A percentile compares a stretch with the other conserved stretches of the same genome.
phyloP scores from a whole-genome alignment of 2,113 vertebrate genomes.

The Pituophis catenifer region DNA sequence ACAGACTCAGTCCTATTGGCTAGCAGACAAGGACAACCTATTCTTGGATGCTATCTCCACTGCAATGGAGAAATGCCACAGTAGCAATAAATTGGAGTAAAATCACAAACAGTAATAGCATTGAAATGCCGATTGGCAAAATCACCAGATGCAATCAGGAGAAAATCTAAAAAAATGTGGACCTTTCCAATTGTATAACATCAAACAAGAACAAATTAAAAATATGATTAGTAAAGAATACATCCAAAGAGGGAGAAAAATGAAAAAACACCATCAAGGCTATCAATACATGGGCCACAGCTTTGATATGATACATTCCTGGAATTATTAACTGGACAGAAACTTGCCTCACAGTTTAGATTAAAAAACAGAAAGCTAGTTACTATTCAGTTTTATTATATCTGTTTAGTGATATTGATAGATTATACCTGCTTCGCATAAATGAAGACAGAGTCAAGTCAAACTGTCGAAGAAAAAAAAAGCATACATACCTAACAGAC shows the following conservation, averaged over 20 bases:
- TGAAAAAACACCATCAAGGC: not conserved
- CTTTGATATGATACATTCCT: not conserved
- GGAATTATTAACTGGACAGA: not conserved
- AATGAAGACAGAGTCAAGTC: no score
- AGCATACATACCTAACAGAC: not conserved
- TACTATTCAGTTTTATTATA: not conserved
- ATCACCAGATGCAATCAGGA: no score
- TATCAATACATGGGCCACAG: not conserved
- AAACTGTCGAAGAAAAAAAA: not conserved
- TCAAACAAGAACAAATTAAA: not conserved
- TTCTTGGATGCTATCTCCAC: no score
- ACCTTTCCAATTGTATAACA: no score
- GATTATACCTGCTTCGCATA: no score
- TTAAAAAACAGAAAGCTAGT: not conserved
- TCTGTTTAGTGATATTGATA: not conserved
- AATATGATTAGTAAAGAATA: not conserved
- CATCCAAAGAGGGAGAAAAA: not conserved
- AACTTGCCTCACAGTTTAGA: not conserved
- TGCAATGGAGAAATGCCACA: no score
- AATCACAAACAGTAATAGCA: not conserved
- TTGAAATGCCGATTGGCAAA: not conserved
- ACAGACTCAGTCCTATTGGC: no score
- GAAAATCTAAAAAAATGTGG: no score
- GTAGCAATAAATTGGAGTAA: not conserved
- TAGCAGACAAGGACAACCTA: no score